These are phyloP conservation scores for Papilio polytes DNA, from an alignment of 1,140 invertebrate species.

Conservation along the genomic window DNA sequence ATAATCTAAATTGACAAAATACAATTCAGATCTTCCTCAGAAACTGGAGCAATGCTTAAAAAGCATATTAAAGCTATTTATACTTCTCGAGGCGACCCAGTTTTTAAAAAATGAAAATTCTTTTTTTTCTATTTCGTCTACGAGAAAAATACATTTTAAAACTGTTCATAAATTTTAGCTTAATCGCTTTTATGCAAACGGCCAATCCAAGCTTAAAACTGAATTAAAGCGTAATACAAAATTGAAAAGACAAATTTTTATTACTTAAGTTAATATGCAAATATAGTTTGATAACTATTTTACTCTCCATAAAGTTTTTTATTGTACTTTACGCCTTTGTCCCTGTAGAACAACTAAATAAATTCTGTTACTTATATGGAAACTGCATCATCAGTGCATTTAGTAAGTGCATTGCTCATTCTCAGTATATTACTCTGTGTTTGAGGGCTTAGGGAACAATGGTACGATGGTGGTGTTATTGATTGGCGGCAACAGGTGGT, in stretches of 20 bases:
- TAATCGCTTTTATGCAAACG: slow-evolving; percentile 1
- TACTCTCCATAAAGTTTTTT: too few relatives aligned
- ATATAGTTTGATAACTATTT: too few relatives aligned
- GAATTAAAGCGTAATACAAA: too few relatives aligned
- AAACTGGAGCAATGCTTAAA: slow-evolving; percentile 32
- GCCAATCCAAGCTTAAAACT: neutral
- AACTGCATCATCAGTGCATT: neutral
- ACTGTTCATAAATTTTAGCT: neutral
- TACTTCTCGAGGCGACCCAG: slow-evolving; percentile 17
- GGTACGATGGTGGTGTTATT: slow-evolving; percentile 73
- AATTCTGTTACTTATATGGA: too few relatives aligned
- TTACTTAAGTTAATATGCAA: neutral
- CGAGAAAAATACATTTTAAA: neutral
- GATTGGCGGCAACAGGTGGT: slow-evolving; percentile 78
- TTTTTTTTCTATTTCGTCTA: slow-evolving; percentile 5
- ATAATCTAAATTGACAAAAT: too few relatives aligned
- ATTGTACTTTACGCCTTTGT: too few relatives aligned
- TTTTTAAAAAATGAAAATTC: slow-evolving; percentile 10
- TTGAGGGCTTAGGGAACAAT: slow-evolving; percentile 50
- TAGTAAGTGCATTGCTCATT: slow-evolving; percentile 1
- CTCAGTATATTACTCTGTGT: slow-evolving; percentile 24
- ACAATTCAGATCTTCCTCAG: too few relatives aligned
- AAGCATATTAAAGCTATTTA: slow-evolving; percentile 37
- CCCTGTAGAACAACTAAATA: too few relatives aligned
- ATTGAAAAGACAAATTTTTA: neutral